Conservation (phyloP, 2,797 vertebrate genomes). For the Neosilurus mollespiculum region DNA sequence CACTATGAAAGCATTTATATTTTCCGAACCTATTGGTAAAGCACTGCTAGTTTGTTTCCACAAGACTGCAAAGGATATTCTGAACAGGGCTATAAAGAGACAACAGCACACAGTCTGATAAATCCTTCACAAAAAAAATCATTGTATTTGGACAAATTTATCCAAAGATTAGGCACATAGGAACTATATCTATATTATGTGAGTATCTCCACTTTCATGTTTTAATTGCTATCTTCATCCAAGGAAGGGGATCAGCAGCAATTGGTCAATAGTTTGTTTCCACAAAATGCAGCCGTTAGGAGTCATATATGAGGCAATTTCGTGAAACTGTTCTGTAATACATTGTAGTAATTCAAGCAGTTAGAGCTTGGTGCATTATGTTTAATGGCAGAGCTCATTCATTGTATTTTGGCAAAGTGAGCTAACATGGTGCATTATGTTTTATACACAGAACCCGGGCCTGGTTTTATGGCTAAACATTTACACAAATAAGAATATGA, state of each 20-base stretch:
- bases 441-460: background rate
- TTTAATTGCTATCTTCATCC: background rate
- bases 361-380: background rate
- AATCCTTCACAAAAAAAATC: background rate
- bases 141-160: background rate
- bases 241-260: background rate
- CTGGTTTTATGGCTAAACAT: background rate
- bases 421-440: background rate
- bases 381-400: slow-evolving; percentile 11
- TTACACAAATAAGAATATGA: background rate
- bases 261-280: background rate
- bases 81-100: background rate
- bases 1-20: background rate
- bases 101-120: slow-evolving; percentile 1
- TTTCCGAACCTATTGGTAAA: background rate
- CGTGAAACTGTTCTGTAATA: background rate
- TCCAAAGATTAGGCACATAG: background rate
- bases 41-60: background rate
- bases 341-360: slow-evolving; percentile 1
- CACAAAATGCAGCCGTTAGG: background rate
- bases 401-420: background rate
- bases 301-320: background rate
- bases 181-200: slow-evolving; percentile 7
- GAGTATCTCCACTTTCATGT: background rate
- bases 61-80: background rate